Conservation (phyloP, 2,888 invertebrate genomes). For the Diarsia rubi region DNA sequence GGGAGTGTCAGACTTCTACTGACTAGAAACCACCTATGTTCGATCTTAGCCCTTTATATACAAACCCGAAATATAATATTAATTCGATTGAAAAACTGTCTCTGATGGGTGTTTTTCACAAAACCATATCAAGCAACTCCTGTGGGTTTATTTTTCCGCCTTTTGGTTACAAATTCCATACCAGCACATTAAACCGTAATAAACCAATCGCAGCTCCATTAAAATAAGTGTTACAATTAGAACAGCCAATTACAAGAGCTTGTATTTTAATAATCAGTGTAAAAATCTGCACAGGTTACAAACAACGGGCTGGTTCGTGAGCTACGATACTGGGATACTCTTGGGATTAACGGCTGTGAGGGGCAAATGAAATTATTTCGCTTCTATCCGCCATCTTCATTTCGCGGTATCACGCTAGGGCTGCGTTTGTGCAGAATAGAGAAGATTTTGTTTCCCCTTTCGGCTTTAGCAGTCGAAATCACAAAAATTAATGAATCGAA, state of each 20-base stretch:
- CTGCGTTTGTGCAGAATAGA: constrained; percentile 38
- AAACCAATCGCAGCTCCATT: constrained; percentile 45
- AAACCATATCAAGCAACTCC: background rate
- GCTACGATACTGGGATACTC: constrained; percentile 58
- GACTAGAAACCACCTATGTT: too few relatives aligned
- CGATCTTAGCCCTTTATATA: too few relatives aligned
- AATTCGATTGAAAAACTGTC: background rate
- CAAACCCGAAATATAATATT: background rate
- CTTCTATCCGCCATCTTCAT: constrained; percentile 78
- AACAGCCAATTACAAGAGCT: constrained; percentile 60
- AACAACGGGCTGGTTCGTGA: constrained; percentile 67
- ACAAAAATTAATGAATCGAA: too few relatives aligned
- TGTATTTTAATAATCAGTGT: constrained; percentile 68
- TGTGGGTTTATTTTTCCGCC: background rate
- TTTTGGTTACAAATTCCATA: background rate
- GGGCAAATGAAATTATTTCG: constrained; percentile 83
- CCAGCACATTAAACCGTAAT: constrained; percentile 35
- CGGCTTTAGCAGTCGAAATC: too few relatives aligned
- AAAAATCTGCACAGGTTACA: constrained; percentile 66
- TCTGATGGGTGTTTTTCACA: background rate
- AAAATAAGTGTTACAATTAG: constrained; percentile 65
- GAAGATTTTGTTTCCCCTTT: too few relatives aligned
- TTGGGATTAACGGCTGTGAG: constrained; percentile 72
- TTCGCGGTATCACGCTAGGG: constrained; percentile 69
- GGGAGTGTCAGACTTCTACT: too few relatives aligned